Evolutionary conservation across 1,140 invertebrate species (phyloP).

Genomic region (Drosophila bifasciata): DNA sequence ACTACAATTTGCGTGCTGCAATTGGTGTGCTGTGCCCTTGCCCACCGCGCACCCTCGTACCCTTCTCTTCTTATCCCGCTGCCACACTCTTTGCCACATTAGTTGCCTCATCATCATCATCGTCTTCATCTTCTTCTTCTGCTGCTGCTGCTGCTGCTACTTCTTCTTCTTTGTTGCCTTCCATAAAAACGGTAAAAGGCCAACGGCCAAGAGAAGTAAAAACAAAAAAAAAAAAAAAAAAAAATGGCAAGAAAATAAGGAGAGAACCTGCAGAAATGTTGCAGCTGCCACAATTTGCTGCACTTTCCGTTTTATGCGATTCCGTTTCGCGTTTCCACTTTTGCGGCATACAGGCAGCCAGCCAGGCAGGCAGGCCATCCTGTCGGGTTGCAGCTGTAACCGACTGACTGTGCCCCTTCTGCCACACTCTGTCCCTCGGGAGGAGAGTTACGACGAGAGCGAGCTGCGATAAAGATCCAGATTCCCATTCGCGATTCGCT

Average conservation of each 20-base stretch:
- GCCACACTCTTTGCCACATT: conserved; percentile 31
- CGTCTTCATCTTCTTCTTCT: too few relatives aligned
- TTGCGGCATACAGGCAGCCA: conserved; percentile 18
- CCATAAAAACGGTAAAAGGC: conserved; percentile 75
- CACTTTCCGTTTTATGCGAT: conserved; percentile 82
- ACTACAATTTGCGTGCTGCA: conserved; percentile 73
- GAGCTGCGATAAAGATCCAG: conserved; percentile 74
- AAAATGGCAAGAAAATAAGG: conserved; percentile 18
- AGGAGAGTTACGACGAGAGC: conserved; percentile 59
- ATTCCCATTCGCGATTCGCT: conserved; percentile 43
- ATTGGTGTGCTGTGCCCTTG: conserved; percentile 27
- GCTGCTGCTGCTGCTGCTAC: background rate
- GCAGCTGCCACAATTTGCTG: conserved; percentile 82
- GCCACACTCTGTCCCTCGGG: conserved; percentile 2
- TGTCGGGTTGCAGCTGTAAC: conserved; percentile 55
- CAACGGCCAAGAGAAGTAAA: conserved; percentile 56
- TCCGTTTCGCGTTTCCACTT: conserved; percentile 74
- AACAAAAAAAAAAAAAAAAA: conserved; percentile 8
- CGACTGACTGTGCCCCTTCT: conserved; percentile 17
- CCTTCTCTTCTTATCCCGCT: background rate
- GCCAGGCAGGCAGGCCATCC: conserved; percentile 36
- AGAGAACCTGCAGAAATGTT: conserved; percentile 64
- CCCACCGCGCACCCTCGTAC: background rate
- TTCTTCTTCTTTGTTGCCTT: conserved; percentile 42
- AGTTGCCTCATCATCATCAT: conserved; percentile 6